Percentiles rank a stretch among this genome's conserved stretches.
Evolutionary conservation across 37 sponge, comb jelly and placozoan genomes (phyloP).

Genomic region (Amphimedon queenslandica): DNA sequence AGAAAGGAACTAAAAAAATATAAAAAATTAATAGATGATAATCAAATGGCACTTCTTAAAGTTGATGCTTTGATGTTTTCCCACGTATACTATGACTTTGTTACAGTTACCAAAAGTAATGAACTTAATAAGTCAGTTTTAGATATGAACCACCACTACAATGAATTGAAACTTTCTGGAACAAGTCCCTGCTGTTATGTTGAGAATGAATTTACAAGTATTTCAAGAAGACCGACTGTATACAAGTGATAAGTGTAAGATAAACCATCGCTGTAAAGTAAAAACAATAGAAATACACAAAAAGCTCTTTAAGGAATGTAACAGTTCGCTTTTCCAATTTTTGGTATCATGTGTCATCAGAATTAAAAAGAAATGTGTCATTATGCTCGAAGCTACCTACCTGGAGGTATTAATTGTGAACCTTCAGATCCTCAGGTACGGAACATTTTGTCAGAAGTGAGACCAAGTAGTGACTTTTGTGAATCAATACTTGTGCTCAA

Average conservation of each 20-base stretch:
- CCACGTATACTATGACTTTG: constrained; percentile 37
- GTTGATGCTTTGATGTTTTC: constrained; percentile 43
- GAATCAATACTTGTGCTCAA: constrained; percentile 27
- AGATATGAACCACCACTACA: constrained; percentile 43
- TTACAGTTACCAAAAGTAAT: constrained; percentile 19
- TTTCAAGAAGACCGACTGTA: constrained; percentile 37
- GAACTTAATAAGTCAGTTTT: constrained; percentile 15
- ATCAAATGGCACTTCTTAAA: constrained; percentile 10
- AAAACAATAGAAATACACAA: background rate
- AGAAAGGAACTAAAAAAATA: constrained; percentile 20
- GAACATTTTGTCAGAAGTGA: constrained; percentile 5
- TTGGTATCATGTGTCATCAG: background rate
- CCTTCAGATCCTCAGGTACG: constrained; percentile 8
- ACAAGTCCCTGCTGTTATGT: background rate
- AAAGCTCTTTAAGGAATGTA: constrained; percentile 5
- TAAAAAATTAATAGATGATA: constrained; percentile 4
- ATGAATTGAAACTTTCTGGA: constrained; percentile 17
- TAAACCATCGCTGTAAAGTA: constrained; percentile 13
- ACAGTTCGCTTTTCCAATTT: constrained; percentile 11
- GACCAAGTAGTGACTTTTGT: constrained; percentile 30
- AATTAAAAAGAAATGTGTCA: constrained; percentile 8
- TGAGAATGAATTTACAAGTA: constrained; percentile 5
- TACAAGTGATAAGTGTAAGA: background rate
- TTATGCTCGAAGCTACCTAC: constrained; percentile 21
- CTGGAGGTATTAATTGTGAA: constrained; percentile 36